These are phyloP conservation scores for Phenganax stokvisi DNA, from an alignment of 92 coral and sea anemone species.

Conservation along the genomic window DNA sequence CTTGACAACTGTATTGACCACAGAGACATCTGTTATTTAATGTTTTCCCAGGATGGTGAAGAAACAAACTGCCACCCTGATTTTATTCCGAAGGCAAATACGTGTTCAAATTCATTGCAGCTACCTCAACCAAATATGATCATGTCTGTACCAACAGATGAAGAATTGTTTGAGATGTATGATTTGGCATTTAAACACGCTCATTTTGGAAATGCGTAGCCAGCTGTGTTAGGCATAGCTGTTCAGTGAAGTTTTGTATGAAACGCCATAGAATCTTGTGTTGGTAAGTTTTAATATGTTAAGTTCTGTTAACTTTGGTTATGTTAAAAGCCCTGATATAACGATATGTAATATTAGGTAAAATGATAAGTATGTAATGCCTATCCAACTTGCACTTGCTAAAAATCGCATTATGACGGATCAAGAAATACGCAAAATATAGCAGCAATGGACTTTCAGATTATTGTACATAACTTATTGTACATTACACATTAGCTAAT, in stretches of 20 bases:
- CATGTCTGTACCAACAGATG: slow-evolving; percentile 40
- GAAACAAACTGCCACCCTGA: slow-evolving; percentile 28
- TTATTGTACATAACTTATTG: no score
- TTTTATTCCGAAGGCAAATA: slow-evolving; percentile 48
- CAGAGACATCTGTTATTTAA: neutral
- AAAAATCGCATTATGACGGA: no score
- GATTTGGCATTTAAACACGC: slow-evolving; percentile 47
- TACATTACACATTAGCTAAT: no score
- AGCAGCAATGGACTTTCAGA: no score
- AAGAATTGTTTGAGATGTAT: slow-evolving; percentile 46
- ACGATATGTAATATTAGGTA: no score
- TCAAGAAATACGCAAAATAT: no score
- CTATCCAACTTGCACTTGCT: no score
- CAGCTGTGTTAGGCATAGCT: neutral
- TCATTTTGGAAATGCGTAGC: slow-evolving; percentile 47
- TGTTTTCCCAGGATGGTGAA: slow-evolving; percentile 4
- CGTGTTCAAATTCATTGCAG: slow-evolving; percentile 44
- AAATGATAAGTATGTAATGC: no score
- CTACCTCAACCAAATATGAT: slow-evolving; percentile 36
- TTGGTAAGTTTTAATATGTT: no score
- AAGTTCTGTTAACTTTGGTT: no score
- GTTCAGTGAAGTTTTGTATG: neutral
- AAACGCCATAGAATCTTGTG: neutral
- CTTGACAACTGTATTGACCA: neutral
- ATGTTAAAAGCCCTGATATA: no score